Conservation (phyloP, 2,797 vertebrate genomes). For the Pseudopleuronectes americanus region DNA sequence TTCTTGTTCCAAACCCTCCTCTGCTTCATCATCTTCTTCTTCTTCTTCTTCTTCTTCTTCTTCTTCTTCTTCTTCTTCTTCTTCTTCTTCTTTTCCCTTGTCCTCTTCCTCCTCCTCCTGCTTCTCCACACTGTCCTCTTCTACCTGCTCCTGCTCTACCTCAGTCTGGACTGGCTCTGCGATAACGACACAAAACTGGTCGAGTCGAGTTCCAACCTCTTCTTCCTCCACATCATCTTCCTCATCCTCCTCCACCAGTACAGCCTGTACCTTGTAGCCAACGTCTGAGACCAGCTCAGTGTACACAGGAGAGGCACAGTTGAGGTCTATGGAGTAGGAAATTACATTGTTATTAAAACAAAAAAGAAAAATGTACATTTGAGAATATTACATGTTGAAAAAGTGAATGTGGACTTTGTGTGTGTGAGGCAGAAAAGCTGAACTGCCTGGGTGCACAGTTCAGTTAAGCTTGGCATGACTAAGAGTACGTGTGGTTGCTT, state of each 20-base stretch:
- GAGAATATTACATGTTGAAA: not conserved
- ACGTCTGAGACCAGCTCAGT: conserved; percentile 70
- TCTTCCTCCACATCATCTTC: conserved; percentile 63
- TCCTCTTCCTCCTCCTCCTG: not conserved
- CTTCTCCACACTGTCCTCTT: conserved; percentile 5
- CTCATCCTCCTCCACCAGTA: conserved; percentile 82
- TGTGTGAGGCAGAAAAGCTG: not conserved
- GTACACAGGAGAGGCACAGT: conserved; percentile 40
- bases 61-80: not conserved
- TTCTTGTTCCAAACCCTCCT: conserved; percentile 34
- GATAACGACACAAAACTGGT: conserved; percentile 19
- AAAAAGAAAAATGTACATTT: not conserved
- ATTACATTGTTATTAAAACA: conserved; percentile 23
- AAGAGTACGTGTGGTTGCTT: conserved; percentile 23
- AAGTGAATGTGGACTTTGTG: not conserved
- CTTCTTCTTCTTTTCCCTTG: not conserved
- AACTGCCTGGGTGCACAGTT: conserved; percentile 19
- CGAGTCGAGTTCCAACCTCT: conserved; percentile 24
- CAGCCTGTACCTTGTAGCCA: conserved; percentile 73
- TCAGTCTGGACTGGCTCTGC: conserved; percentile 40
- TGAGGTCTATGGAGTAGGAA: conserved; percentile 56
- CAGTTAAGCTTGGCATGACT: conserved; percentile 19
- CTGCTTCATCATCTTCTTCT: conserved; percentile 7
- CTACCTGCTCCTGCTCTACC: conserved; percentile 26
- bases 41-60: conserved; percentile 7